phyloP scores from a whole-genome alignment of 2,797 vertebrate genomes.

The Melanogrammus aeglefinus region DNA sequence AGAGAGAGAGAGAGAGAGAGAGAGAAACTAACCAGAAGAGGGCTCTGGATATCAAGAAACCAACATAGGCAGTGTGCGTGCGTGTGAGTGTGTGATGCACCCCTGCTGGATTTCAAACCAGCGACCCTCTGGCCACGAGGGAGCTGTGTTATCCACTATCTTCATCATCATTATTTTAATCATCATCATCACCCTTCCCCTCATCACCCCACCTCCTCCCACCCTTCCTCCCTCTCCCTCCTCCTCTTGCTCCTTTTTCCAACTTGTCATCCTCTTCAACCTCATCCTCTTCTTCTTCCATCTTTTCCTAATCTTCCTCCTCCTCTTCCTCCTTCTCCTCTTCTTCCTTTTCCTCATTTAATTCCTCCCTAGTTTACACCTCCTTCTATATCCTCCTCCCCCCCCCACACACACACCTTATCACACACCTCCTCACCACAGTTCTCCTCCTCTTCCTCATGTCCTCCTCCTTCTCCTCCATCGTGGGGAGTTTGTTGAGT shows the following conservation, averaged over 20 bases:
- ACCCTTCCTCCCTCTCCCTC: not conserved
- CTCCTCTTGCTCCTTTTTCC: not conserved
- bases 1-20: no score
- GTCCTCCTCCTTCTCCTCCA: not conserved
- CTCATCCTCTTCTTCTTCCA: not conserved
- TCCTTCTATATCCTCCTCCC: not conserved
- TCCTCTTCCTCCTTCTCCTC: not conserved
- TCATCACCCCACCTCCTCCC: not conserved
- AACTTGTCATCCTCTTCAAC: not conserved
- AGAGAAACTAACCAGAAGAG: slow-evolving; percentile 67
- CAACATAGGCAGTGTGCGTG: slow-evolving; percentile 18
- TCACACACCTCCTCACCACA: no score
- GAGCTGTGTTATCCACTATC: not conserved
- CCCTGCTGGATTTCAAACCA: slow-evolving; percentile 14
- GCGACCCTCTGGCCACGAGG: not conserved
- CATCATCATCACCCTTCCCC: slow-evolving; percentile 33
- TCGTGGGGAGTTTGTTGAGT: slow-evolving; percentile 32
- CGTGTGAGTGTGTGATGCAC: not conserved
- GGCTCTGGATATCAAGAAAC: slow-evolving; percentile 75
- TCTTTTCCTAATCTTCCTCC: not conserved
- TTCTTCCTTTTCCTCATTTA: no score
- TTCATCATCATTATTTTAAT: slow-evolving; percentile 13
- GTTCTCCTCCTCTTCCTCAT: not conserved
- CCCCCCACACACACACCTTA: not conserved
- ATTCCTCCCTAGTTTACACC: not conserved